Evolutionary conservation across 2,888 invertebrate species (phyloP).

Genomic region (Cheilosia variabilis): DNA sequence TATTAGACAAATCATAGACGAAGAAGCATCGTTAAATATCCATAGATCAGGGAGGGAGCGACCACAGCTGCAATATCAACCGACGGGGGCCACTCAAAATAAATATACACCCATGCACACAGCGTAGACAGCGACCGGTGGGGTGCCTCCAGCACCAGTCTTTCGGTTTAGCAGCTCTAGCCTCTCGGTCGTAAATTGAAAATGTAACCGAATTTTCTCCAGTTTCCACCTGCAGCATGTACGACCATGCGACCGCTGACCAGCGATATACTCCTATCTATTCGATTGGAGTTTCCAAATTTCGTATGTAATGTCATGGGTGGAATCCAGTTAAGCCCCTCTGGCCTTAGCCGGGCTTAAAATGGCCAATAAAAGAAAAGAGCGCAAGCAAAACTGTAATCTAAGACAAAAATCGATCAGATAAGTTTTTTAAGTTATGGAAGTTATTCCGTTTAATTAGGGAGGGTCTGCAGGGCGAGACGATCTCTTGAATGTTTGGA

Average conservation of each 20-base stretch:
- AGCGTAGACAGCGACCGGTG: slow-evolving; percentile 10
- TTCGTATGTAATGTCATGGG: slow-evolving; percentile 36
- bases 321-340: slow-evolving; percentile 51
- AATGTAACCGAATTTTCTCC: slow-evolving; percentile 42
- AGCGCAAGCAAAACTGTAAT: slow-evolving; percentile 60
- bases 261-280: not conserved
- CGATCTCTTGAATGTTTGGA: slow-evolving; percentile 26
- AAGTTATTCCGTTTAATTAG: slow-evolving; percentile 60
- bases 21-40: slow-evolving; percentile 65
- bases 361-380: slow-evolving; percentile 63
- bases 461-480: slow-evolving; percentile 18
- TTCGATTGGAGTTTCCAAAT: slow-evolving; percentile 20
- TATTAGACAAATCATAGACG: slow-evolving; percentile 68
- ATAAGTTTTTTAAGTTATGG: slow-evolving; percentile 57
- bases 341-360: slow-evolving; percentile 14
- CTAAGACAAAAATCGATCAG: slow-evolving; percentile 56
- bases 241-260: not conserved
- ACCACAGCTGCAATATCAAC: slow-evolving; percentile 50
- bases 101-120: slow-evolving; percentile 15
- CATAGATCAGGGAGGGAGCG: slow-evolving; percentile 36
- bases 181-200: slow-evolving; percentile 29
- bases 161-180: slow-evolving; percentile 1
- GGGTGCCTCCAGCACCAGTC: slow-evolving; percentile 43
- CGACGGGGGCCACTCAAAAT: slow-evolving; percentile 31
- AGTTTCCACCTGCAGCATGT: slow-evolving; percentile 63